Evolutionary conservation across 2,113 vertebrate species (phyloP), one percentile per base, ranked within the genome.

Genomic region (Gobio gobio): DNA sequence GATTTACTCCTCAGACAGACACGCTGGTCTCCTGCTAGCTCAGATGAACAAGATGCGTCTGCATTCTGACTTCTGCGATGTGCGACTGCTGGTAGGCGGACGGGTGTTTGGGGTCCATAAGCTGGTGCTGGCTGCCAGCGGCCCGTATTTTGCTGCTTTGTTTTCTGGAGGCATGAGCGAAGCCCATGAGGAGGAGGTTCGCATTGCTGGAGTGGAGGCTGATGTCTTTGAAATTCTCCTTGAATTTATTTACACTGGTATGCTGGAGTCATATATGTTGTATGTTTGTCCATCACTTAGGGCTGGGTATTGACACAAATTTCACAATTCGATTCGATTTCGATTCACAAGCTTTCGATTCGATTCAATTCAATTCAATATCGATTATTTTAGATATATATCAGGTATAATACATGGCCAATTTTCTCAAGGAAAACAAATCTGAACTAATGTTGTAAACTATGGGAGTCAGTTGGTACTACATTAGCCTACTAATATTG

Each of bases 161-260:
- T 98, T 99, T 87, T 95, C 96, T 0, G 95, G 96, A n/a, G 96
- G 96, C 40, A 97, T 99, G 98, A 97, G 94, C 75, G 98, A 99
- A 84, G 95, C 95, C 3, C 94, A 95, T 16, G 96, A 96, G 89
- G 96, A 98, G 12, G 95, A 96, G 87, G 95, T 99, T 82, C 95
- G 94, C 88, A 97, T 99, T 89, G 94, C 94, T n/a, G 98, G 97
- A 73, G 94, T 99, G 80, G 96, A 97, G 81, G 95, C 96, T 4
- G 91, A 87, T 68, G 95, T 96, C 82, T 99, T 99, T 90, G 95
- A 94, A 84, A 91, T 95, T 59, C 93, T 99, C 84, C 92, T 99
- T 86, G 97, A 98, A 79, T 99, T 98, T 90, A 97, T 99, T 90
- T 99, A 99, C 89, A 97, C 97, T 93, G 98, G 97, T 98, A 77